Conservation (phyloP, 2,797 vertebrate species). For the Enteromius anoplus region DNA sequence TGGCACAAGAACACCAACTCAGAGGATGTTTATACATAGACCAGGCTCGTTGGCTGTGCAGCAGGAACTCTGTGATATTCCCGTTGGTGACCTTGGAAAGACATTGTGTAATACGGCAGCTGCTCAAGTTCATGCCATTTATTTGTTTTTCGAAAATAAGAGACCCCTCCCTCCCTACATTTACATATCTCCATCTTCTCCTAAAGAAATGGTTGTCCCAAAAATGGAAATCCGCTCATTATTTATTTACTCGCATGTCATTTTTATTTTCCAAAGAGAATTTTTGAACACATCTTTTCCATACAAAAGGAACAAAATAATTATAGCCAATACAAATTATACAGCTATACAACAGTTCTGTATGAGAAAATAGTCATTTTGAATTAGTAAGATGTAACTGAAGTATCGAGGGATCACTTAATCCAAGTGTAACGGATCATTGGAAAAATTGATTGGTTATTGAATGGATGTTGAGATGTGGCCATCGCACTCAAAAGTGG, state of each 20-base stretch:
- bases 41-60: slow-evolving; percentile 26
- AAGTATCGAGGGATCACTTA: neutral
- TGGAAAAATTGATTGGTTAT: neutral
- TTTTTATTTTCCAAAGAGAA: slow-evolving; percentile 1
- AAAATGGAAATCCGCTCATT: slow-evolving; percentile 2
- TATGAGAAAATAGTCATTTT: neutral
- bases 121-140: slow-evolving; percentile 16
- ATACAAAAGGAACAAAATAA: neutral
- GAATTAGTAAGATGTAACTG: neutral
- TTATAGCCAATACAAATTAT: neutral
- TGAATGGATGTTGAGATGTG: neutral
- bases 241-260: neutral
- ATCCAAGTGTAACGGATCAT: neutral
- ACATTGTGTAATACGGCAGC: slow-evolving; percentile 28
- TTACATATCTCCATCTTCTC: slow-evolving; percentile 29
- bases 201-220: neutral
- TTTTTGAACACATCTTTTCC: neutral
- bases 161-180: slow-evolving; percentile 28
- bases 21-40: slow-evolving; percentile 35
- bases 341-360: neutral
- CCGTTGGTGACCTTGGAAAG: slow-evolving; percentile 41
- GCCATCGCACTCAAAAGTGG: neutral
- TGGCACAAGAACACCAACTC: slow-evolving; percentile 24
- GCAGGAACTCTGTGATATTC: slow-evolving; percentile 48
- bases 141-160: slow-evolving; percentile 52